A percentile compares a stretch with the other conserved stretches of the same genome.
Evolutionary conservation across 2,797 vertebrate genomes (phyloP).

Genomic region (Sebastes nivosus): DNA sequence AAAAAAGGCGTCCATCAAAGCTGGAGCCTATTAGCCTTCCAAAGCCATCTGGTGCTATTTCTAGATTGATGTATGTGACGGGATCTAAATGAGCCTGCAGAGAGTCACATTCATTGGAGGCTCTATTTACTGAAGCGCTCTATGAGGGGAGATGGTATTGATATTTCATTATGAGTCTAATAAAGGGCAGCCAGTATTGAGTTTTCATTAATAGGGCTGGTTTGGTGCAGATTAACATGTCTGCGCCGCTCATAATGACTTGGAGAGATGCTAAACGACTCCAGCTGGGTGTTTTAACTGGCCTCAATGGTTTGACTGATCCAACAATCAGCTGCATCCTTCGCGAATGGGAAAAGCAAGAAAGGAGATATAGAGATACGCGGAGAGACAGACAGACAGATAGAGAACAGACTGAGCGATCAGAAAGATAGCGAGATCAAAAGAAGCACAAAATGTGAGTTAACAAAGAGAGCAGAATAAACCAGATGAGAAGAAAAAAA

Average conservation of each 20-base stretch:
- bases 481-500: neutral
- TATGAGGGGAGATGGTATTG: conserved; percentile 73
- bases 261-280: conserved; percentile 55
- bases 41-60: conserved; percentile 60
- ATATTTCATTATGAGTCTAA: conserved; percentile 82
- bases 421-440: conserved; percentile 57
- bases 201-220: conserved; percentile 78
- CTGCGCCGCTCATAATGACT: conserved; percentile 70
- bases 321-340: conserved; percentile 56
- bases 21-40: conserved; percentile 43
- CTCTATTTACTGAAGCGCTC: conserved; percentile 70
- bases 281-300: conserved; percentile 56
- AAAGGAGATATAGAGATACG: conserved; percentile 38
- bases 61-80: conserved; percentile 55
- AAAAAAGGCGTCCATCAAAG: conserved; percentile 41
- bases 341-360: conserved; percentile 5
- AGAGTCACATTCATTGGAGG: conserved; percentile 48
- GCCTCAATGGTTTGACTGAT: conserved; percentile 50
- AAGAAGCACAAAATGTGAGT: conserved; percentile 51
- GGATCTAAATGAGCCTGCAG: conserved; percentile 63
- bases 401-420: conserved; percentile 34
- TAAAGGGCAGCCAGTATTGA: conserved; percentile 78
- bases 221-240: conserved; percentile 77
- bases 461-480: conserved; percentile 52
- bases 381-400: conserved; percentile 3